A percentile compares a stretch with the other conserved stretches of the same genome.
Conservation (phyloP, 2,888 invertebrate species). For the Bimastos eiseni region DNA sequence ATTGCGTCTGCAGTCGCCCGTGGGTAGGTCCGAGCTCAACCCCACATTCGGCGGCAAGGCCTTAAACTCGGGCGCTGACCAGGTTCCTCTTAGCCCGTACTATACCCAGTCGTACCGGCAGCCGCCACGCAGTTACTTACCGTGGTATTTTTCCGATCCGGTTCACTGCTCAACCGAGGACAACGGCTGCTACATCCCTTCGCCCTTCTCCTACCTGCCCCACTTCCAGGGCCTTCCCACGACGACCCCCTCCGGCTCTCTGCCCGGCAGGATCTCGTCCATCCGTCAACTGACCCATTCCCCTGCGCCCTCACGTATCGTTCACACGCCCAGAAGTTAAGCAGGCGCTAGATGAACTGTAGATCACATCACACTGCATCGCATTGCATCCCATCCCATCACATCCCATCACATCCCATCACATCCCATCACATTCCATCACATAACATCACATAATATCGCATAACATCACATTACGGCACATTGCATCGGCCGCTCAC, state of each 20-base stretch:
- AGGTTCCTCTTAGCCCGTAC: background rate
- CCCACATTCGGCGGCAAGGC: background rate
- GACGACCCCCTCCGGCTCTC: background rate
- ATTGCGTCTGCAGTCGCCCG: background rate
- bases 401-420: too few species aligned
- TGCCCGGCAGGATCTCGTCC: background rate
- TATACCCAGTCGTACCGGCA: background rate
- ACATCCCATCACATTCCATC: too few species aligned
- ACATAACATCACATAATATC: too few species aligned
- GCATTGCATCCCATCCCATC: background rate
- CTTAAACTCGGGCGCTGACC: background rate
- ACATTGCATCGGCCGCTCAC: too few species aligned
- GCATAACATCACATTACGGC: too few species aligned
- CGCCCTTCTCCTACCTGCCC: constrained; percentile 8
- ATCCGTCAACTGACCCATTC: background rate
- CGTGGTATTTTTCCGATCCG: background rate
- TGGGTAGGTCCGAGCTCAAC: background rate
- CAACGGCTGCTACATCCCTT: background rate
- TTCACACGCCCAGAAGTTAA: constrained; percentile 10
- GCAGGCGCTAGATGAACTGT: background rate
- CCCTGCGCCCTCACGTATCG: background rate
- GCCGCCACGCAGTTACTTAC: background rate
- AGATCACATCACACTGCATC: too few species aligned
- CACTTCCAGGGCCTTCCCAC: constrained; percentile 9
- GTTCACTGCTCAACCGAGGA: background rate